Conservation (phyloP, 2,113 vertebrate genomes). For the Acrocephalus arundinaceus region DNA sequence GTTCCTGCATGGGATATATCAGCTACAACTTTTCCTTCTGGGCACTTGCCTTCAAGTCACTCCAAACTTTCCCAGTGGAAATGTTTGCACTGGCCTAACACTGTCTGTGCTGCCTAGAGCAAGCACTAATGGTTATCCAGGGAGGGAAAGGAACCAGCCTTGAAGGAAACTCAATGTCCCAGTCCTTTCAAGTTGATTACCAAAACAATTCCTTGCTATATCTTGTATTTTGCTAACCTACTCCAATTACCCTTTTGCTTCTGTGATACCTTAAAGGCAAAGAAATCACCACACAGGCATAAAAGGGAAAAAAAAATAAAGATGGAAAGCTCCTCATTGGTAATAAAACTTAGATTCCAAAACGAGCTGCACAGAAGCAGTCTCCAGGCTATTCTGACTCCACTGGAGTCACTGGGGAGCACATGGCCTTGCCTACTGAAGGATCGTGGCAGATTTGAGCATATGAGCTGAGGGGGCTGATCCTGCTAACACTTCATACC, state of each 20-base stretch:
- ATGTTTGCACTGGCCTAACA: neutral
- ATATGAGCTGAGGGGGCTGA: conserved; percentile 34
- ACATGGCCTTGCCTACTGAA: neutral
- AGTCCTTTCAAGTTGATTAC: neutral
- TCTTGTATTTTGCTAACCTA: neutral
- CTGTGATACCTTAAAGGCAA: neutral
- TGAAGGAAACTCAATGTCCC: neutral
- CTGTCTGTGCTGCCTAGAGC: neutral
- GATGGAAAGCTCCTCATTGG: neutral
- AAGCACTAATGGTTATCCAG: neutral
- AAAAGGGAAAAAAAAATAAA: neutral
- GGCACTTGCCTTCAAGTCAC: neutral
- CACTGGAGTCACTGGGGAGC: neutral
- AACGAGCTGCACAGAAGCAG: neutral
- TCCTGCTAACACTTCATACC: conserved; percentile 45
- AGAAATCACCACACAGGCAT: neutral
- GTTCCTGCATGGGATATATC: neutral
- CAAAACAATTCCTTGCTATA: neutral
- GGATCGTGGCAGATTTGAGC: conserved; percentile 36
- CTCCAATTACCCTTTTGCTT: neutral
- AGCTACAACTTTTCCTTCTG: neutral
- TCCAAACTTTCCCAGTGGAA: neutral
- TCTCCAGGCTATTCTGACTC: neutral
- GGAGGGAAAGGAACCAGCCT: neutral
- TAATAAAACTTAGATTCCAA: neutral